Conservation (phyloP, 2,113 vertebrate genomes). For the Sciurus niger region DNA sequence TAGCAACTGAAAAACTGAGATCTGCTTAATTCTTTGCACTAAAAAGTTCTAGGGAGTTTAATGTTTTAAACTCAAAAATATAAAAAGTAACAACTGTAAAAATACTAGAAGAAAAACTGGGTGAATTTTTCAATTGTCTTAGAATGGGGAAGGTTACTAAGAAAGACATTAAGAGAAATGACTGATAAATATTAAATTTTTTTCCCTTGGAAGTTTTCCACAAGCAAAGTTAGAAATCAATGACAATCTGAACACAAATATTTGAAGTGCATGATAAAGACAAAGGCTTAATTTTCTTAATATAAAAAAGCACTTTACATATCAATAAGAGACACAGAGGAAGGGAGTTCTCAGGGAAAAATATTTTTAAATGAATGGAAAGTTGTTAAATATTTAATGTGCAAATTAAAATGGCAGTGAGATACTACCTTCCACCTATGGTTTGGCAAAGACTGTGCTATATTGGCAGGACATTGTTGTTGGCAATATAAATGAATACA, state of each 20-base stretch:
- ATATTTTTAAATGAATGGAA: slow-evolving; percentile 9
- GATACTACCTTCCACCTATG: not conserved
- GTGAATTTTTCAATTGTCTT: not conserved
- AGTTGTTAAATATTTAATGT: not conserved
- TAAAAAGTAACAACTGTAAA: not conserved
- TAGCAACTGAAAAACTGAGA: not conserved
- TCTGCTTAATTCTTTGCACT: not conserved
- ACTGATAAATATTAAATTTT: not conserved
- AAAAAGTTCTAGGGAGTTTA: not conserved
- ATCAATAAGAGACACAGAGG: not conserved
- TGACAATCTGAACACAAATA: slow-evolving; percentile 1
- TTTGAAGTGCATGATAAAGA: not conserved
- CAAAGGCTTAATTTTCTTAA: not conserved
- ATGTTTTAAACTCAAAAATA: slow-evolving; percentile 26
- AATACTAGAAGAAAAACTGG: not conserved
- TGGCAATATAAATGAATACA: not conserved
- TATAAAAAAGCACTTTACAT: not conserved
- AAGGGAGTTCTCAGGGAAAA: not conserved
- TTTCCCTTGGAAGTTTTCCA: not conserved
- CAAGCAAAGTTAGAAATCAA: slow-evolving; percentile 27
- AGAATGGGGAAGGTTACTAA: not conserved
- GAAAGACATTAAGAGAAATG: not conserved
- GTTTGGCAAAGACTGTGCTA: not conserved
- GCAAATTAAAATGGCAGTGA: not conserved
- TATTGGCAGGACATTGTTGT: not conserved